Conservation (phyloP, 2,888 invertebrate species). For the Eretmocerus hayati region DNA sequence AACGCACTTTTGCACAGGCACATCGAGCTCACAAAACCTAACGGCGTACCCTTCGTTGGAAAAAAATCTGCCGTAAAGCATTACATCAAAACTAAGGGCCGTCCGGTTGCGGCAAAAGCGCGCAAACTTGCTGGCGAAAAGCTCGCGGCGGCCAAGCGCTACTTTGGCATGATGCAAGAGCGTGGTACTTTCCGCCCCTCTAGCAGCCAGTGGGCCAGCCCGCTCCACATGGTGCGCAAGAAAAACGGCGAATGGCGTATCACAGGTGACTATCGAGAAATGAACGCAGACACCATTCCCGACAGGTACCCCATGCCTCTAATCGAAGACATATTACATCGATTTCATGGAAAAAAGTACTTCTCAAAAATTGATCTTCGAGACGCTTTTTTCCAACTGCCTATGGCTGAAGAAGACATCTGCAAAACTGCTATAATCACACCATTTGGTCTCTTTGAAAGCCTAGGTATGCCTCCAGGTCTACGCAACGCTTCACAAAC, state of each 20-base stretch:
- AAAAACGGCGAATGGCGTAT: background rate
- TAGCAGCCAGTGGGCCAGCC: background rate
- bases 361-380: background rate
- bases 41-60: no score
- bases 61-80: background rate
- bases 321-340: background rate
- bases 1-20: background rate
- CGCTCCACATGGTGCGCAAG: background rate
- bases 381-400: background rate
- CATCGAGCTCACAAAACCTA: background rate
- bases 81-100: background rate
- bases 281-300: background rate
- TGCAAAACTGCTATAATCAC: background rate
- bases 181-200: background rate
- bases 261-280: slow-evolving; percentile 1
- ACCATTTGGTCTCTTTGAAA: background rate
- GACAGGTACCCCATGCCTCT: background rate
- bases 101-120: background rate
- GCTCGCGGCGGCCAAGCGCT: background rate
- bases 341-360: background rate
- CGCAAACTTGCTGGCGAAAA: background rate
- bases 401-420: background rate
- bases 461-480: background rate
- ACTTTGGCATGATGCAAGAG: background rate
- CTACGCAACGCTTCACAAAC: slow-evolving; percentile 1